These are phyloP conservation scores for Pollachius pollachius DNA, from an alignment of 2,113 vertebrate species.

Conservation along the genomic window DNA sequence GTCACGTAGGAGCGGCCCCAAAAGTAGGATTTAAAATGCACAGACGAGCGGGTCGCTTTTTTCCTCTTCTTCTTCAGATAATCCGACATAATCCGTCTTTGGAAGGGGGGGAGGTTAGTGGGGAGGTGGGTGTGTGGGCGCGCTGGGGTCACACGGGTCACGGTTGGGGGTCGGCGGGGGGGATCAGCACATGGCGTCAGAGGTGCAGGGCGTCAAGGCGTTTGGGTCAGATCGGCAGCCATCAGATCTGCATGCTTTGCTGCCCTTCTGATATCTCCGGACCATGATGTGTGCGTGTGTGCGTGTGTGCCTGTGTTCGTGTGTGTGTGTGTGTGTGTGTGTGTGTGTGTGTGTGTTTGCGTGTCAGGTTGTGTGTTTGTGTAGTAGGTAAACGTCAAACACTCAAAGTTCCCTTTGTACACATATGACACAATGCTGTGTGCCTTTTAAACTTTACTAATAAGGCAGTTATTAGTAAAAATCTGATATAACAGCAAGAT, in stretches of 20 bases:
- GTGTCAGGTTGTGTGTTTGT: no score
- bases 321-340: background rate
- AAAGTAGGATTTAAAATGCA: slow-evolving; percentile 35
- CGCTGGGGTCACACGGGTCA: background rate
- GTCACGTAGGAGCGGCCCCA: slow-evolving; percentile 33
- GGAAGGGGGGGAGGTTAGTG: background rate
- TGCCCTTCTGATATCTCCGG: slow-evolving; percentile 12
- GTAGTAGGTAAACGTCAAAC: no score
- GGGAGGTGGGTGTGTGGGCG: background rate
- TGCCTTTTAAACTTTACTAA: no score
- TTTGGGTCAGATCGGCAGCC: slow-evolving; percentile 32
- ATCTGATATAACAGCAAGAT: no score
- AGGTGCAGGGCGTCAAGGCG: slow-evolving; percentile 36
- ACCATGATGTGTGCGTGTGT: no score
- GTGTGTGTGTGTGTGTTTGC: no score
- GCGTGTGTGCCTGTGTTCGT: background rate
- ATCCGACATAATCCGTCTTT: slow-evolving; percentile 63
- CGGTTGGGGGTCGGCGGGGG: no score
- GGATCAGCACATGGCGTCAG: slow-evolving; percentile 48
- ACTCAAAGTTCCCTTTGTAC: no score
- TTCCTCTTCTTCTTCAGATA: slow-evolving; percentile 39
- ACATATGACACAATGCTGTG: no score
- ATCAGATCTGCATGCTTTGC: slow-evolving; percentile 44
- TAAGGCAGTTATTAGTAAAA: no score
- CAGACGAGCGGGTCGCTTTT: slow-evolving; percentile 22